phyloP scores from a whole-genome alignment of 2,888 invertebrate genomes.

The Aphidius colemani region DNA sequence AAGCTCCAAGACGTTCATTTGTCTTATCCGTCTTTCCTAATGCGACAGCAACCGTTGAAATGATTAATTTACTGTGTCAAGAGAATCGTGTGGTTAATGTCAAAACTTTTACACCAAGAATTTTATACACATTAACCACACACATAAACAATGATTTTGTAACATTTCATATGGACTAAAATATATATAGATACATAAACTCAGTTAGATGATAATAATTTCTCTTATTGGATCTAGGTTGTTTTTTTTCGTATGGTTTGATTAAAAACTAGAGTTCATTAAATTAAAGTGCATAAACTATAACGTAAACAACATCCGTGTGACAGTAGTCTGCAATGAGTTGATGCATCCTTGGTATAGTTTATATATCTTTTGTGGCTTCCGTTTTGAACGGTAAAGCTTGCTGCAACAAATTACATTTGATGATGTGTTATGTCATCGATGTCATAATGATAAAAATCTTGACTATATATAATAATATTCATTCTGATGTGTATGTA shows the following conservation, averaged over 20 bases:
- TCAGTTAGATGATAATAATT: too few species aligned
- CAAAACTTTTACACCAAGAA: neutral
- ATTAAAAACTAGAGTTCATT: too few species aligned
- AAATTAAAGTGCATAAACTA: too few species aligned
- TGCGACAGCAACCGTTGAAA: conserved; percentile 59
- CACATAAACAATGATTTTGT: neutral
- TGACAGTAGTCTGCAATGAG: too few species aligned
- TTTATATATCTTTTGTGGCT: neutral
- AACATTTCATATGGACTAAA: too few species aligned
- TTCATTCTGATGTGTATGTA: too few species aligned
- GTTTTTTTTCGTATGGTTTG: too few species aligned
- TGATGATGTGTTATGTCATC: neutral
- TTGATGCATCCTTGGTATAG: neutral
- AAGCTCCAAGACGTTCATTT: conserved; percentile 60
- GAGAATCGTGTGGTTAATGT: conserved; percentile 8
- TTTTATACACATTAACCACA: neutral
- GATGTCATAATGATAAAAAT: too few species aligned
- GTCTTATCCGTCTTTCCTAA: conserved; percentile 59
- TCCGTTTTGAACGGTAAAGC: neutral
- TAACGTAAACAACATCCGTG: too few species aligned
- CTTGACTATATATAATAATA: too few species aligned
- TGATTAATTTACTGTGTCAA: conserved; percentile 55
- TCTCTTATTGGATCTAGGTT: too few species aligned
- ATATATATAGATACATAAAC: too few species aligned
- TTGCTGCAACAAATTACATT: neutral